Percentiles rank a stretch among this genome's conserved stretches.
These are phyloP conservation scores for Drosophila malerkotliana DNA, from an alignment of 1,140 invertebrate genomes.

Conservation along the genomic window DNA sequence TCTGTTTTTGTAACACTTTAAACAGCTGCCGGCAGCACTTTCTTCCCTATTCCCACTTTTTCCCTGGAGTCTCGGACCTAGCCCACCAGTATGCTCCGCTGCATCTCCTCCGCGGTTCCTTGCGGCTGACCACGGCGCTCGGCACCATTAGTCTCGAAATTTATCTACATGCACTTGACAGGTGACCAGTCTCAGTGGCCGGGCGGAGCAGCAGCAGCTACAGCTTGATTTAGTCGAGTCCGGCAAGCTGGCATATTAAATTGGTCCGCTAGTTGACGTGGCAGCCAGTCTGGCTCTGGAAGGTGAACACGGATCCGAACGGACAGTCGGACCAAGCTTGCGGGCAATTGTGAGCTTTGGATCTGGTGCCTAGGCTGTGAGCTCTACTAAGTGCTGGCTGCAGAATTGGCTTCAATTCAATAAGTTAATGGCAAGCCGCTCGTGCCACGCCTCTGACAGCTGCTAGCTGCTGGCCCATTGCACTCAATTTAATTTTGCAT, in stretches of 20 bases:
- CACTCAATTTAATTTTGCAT: constrained; percentile 67
- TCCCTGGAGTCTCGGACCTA: constrained; percentile 2
- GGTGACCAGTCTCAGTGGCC: constrained; percentile 43
- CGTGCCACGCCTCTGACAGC: constrained; percentile 39
- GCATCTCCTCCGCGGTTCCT: constrained; percentile 31
- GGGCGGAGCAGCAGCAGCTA: constrained; percentile 7
- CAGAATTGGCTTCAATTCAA: constrained; percentile 78
- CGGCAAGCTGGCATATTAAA: constrained; percentile 63
- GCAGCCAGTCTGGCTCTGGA: constrained; percentile 17
- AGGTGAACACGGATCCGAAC: constrained; percentile 8
- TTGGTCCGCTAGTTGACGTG: constrained; percentile 67
- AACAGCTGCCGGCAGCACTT: constrained; percentile 65
- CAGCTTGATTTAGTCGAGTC: constrained; percentile 66
- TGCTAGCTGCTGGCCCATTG: constrained; percentile 47
- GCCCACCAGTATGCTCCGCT: not conserved
- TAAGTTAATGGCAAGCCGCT: constrained; percentile 67
- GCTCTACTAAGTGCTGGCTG: constrained; percentile 63
- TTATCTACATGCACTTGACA: constrained; percentile 80
- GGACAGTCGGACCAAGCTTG: constrained; percentile 36
- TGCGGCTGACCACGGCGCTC: constrained; percentile 51
- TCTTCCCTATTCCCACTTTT: constrained; percentile 27
- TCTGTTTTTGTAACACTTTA: constrained; percentile 66
- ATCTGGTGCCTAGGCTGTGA: constrained; percentile 19
- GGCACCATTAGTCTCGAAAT: constrained; percentile 72
- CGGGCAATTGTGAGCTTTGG: constrained; percentile 55